A percentile compares a stretch with the other conserved stretches of the same genome.
These are phyloP conservation scores for Ophioninae sp. DNA, from an alignment of 2,888 invertebrate genomes.

Conservation along the genomic window DNA sequence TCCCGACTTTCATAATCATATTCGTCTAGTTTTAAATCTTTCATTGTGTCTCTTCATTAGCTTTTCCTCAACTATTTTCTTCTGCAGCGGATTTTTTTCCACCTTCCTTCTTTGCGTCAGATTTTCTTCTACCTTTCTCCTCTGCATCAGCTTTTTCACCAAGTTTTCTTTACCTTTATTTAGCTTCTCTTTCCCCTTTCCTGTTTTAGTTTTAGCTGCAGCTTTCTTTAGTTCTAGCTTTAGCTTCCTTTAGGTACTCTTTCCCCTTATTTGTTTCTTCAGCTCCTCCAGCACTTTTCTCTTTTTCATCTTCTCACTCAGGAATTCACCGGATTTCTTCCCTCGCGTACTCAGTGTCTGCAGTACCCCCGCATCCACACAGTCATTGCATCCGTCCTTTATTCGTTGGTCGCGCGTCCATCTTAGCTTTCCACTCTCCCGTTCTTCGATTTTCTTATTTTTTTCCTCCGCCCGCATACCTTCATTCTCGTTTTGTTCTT, in stretches of 20 bases:
- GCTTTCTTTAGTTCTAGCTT: constrained; percentile 33
- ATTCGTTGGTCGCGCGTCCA: constrained; percentile 52
- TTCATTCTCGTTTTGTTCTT: constrained; percentile 8
- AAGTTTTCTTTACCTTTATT: neutral
- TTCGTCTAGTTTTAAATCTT: too few relatives aligned
- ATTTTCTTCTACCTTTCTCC: neutral
- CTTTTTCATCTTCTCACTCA: constrained; percentile 47
- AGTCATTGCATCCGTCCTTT: constrained; percentile 40
- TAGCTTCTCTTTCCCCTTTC: too few relatives aligned
- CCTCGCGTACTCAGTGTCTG: constrained; percentile 32
- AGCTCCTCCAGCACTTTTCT: constrained; percentile 17
- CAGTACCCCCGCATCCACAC: neutral
- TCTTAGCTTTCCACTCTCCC: constrained; percentile 31
- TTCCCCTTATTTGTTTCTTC: constrained; percentile 27
- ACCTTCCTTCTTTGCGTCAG: too few relatives aligned
- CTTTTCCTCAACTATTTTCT: too few relatives aligned
- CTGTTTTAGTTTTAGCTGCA: too few relatives aligned
- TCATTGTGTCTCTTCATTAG: too few relatives aligned
- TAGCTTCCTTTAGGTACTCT: constrained; percentile 65
- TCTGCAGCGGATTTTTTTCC: too few relatives aligned
- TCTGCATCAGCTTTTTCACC: neutral
- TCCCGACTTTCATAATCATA: too few relatives aligned
- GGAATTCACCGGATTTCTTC: constrained; percentile 56
- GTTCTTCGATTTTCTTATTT: neutral
- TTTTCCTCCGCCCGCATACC: neutral